These are phyloP conservation scores for Mallotus villosus DNA, from an alignment of 2,797 vertebrate genomes.

Conservation along the genomic window DNA sequence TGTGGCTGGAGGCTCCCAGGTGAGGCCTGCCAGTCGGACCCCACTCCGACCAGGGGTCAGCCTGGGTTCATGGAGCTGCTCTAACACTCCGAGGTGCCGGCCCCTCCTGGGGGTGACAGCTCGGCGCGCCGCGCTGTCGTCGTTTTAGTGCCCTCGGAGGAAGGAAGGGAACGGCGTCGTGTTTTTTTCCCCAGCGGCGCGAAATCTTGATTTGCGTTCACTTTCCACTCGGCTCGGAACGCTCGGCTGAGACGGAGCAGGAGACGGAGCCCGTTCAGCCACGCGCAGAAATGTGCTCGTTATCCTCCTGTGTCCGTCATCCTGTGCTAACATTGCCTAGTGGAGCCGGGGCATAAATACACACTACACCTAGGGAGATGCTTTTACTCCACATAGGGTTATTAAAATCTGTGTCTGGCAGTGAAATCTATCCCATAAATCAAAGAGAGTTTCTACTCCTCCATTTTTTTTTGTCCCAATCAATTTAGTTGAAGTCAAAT, in stretches of 20 bases:
- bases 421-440: constrained; percentile 14
- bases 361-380: background rate
- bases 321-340: constrained; percentile 10
- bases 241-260: constrained; percentile 35
- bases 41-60: constrained; percentile 55
- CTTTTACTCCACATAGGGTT: constrained; percentile 14
- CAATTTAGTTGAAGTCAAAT: no score
- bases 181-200: constrained; percentile 24
- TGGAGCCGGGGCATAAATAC: constrained; percentile 23
- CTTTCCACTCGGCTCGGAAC: constrained; percentile 37
- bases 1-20: constrained; percentile 92
- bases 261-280: constrained; percentile 42
- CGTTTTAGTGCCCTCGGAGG: background rate
- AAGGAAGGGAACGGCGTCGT: background rate
- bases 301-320: constrained; percentile 18
- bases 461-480: no score
- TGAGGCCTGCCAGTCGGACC: constrained; percentile 63
- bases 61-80: constrained; percentile 65
- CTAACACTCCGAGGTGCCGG: constrained; percentile 8
- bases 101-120: constrained; percentile 26
- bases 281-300: constrained; percentile 37
- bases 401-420: constrained; percentile 27
- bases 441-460: no score
- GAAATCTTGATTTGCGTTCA: constrained; percentile 42
- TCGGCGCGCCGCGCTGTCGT: background rate